Evolutionary conservation across 2,888 invertebrate genomes (phyloP), one percentile per base, ranked within the genome.

Genomic region (Chloroclysta siterata): DNA sequence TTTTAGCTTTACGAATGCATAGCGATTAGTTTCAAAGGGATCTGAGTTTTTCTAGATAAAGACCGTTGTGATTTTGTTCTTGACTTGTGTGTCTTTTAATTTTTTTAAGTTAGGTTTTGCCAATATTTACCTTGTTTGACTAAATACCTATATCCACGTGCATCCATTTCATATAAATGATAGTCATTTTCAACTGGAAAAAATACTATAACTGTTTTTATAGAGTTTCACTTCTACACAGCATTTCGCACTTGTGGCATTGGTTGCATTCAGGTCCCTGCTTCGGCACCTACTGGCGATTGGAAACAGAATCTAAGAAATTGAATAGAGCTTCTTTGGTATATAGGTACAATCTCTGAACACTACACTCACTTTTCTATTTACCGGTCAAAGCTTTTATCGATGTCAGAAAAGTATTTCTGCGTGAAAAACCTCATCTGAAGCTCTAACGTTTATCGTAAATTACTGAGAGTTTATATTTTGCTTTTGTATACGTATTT

Each of bases 351-450:
- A 55, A 36, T 54, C 58, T 41, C 7, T 36, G 8, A 14, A 42
- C 4, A 5, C 22, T 51, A 50, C 44, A n/a, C 42, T 47, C 60
- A 60, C 58, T 61, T 68, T 68, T 59, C 56, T 65, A 63, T 65
- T 55, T 55, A 60, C 62, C 56, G 48, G 36, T 63, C 64, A 57
- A 62, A 66, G 63, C 48, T 55, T 63, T 59, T 53, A 59, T 53
- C 48, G 48, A 36, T 51, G 44, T 51, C 47, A 44, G 50, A 47
- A 52, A 63, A 22, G 47, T 53, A 60, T 56, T 29, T 29, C 29
- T 5, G 29, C 29, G 29, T 29, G 29, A 29, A 29, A 46, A 29
- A 0, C 15, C 5, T 22, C n/a, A n/a, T 17, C 28, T 2, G 6
- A 28, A 28, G 6, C 10, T 47, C 28, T 29, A 29, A 29, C 4